These are phyloP conservation scores for Sinonovacula constricta DNA, from an alignment of 1,140 invertebrate genomes.

Conservation along the genomic window DNA sequence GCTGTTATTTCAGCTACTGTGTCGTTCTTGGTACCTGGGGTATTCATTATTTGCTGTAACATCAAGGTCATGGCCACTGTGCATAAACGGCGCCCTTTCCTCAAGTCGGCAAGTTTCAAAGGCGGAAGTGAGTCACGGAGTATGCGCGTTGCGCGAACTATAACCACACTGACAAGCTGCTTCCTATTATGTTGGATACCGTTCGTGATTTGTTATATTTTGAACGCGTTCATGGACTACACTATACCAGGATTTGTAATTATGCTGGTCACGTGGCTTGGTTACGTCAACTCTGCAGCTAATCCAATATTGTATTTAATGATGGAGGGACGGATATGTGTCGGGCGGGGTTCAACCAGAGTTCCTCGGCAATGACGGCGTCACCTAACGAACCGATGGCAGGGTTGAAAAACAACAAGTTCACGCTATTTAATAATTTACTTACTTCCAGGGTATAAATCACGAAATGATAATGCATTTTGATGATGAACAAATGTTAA, in stretches of 20 bases:
- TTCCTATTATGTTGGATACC: constrained; percentile 31
- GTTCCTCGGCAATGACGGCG: no score
- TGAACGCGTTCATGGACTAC: constrained; percentile 1
- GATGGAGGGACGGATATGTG: background rate
- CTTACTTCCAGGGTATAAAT: no score
- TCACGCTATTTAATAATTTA: no score
- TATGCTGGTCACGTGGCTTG: constrained; percentile 12
- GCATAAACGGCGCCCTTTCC: background rate
- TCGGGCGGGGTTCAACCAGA: no score
- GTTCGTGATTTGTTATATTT: constrained; percentile 14
- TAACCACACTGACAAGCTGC: constrained; percentile 12
- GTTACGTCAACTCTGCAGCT: constrained; percentile 31
- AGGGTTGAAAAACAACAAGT: no score
- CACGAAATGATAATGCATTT: no score
- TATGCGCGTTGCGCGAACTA: constrained; percentile 27
- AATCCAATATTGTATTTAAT: constrained; percentile 30
- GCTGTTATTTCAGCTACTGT: constrained; percentile 1
- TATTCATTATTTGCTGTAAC: constrained; percentile 18
- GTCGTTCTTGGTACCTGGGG: constrained; percentile 9
- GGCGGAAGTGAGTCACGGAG: background rate
- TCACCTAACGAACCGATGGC: no score
- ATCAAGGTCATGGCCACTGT: constrained; percentile 1
- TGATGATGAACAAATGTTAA: no score
- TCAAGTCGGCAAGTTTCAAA: background rate
- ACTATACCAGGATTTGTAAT: background rate